These are phyloP conservation scores for Gobius niger DNA, from an alignment of 2,113 vertebrate genomes.

Conservation along the genomic window DNA sequence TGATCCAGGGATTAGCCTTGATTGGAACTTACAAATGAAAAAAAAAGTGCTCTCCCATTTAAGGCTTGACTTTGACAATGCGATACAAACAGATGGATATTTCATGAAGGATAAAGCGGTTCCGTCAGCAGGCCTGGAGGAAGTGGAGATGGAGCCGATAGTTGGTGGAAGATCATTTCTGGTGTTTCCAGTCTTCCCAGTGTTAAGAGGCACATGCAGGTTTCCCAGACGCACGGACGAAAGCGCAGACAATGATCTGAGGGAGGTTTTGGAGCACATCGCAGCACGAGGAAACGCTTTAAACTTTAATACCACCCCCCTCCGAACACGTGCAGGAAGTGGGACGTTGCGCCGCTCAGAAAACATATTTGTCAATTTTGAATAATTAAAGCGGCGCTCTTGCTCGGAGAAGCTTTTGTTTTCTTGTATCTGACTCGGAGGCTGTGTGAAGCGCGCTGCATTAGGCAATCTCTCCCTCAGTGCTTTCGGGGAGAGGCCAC, in stretches of 20 bases:
- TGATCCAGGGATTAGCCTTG: too few species aligned
- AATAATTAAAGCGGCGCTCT: conserved; percentile 59
- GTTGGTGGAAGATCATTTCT: too few species aligned
- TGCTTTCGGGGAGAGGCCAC: conserved; percentile 31
- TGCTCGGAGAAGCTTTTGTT: conserved; percentile 58
- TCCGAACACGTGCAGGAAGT: conserved; percentile 28
- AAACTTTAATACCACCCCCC: conserved; percentile 40
- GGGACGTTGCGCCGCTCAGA: conserved; percentile 23
- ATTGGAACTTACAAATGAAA: too few species aligned
- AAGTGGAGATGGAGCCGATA: too few species aligned
- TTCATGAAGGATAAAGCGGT: too few species aligned
- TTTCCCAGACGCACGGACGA: conserved; percentile 39
- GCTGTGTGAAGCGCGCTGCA: conserved; percentile 40
- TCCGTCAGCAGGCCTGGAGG: too few species aligned
- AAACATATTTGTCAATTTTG: conserved; percentile 56
- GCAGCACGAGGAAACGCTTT: conserved; percentile 12
- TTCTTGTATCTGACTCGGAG: conserved; percentile 46
- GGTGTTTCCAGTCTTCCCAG: conserved; percentile 3
- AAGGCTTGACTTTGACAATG: too few species aligned
- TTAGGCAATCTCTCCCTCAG: conserved; percentile 30
- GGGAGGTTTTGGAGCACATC: conserved; percentile 29
- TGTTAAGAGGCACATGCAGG: conserved; percentile 35
- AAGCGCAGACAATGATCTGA: conserved; percentile 33
- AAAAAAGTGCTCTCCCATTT: too few species aligned
- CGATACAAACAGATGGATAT: too few species aligned